Conservation (phyloP, 2,888 invertebrate genomes). For the Polylopha cassiicola region DNA sequence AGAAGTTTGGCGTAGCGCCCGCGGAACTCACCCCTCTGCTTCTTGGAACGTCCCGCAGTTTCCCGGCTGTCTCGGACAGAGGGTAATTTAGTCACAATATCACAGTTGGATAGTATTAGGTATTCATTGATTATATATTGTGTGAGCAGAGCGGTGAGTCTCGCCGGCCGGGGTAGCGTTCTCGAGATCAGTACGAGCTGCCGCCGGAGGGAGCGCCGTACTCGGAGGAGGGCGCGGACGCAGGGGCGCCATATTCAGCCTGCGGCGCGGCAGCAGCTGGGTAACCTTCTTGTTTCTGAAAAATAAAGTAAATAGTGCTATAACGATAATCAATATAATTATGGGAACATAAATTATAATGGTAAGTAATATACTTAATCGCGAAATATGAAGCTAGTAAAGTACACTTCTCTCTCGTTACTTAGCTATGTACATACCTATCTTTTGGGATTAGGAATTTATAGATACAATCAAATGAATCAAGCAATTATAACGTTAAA, state of each 20-base stretch:
- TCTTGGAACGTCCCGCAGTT: too few relatives aligned
- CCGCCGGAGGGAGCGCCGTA: slow-evolving; percentile 77
- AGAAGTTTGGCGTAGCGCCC: slow-evolving; percentile 50
- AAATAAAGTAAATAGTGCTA: too few relatives aligned
- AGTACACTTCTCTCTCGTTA: too few relatives aligned
- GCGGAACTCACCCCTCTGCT: slow-evolving; percentile 23
- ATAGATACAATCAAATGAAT: too few relatives aligned
- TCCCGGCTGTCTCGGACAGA: slow-evolving; percentile 25
- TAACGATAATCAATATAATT: slow-evolving; percentile 1
- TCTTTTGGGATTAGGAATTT: too few relatives aligned
- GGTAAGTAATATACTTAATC: too few relatives aligned
- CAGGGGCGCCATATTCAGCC: slow-evolving; percentile 67
- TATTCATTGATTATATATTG: background rate
- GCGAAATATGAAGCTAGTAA: too few relatives aligned
- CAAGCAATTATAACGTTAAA: too few relatives aligned
- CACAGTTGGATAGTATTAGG: slow-evolving; percentile 13
- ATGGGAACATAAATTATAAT: too few relatives aligned
- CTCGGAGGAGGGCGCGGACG: slow-evolving; percentile 72
- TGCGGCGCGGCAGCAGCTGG: slow-evolving; percentile 64
- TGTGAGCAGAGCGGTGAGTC: slow-evolving; percentile 32
- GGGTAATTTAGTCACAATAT: slow-evolving; percentile 9
- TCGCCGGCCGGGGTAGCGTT: slow-evolving; percentile 35
- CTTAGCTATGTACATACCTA: too few relatives aligned
- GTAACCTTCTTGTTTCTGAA: slow-evolving; percentile 78
- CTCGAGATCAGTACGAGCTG: slow-evolving; percentile 35